A percentile compares a stretch with the other conserved stretches of the same genome.
These are phyloP conservation scores for Cardiocondyla obscurior DNA, from an alignment of 1,140 invertebrate species.

Conservation along the genomic window DNA sequence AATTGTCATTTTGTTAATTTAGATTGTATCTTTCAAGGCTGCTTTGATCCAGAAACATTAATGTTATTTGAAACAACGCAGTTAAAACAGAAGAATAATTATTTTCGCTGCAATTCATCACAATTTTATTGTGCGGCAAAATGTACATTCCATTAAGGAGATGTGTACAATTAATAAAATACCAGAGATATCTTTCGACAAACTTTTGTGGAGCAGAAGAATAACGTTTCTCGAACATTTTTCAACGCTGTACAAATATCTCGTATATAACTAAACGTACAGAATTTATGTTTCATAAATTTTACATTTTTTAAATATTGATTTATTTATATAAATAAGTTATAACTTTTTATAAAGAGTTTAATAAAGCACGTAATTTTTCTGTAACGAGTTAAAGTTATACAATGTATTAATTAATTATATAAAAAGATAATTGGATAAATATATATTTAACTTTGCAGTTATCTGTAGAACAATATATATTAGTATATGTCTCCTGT, in stretches of 20 bases:
- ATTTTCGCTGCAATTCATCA: conserved; percentile 49
- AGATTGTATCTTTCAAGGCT: not conserved
- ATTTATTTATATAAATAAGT: too few relatives aligned
- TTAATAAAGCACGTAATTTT: conserved; percentile 37
- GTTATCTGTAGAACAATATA: conserved; percentile 55
- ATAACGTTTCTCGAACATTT: conserved; percentile 52
- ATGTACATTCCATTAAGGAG: conserved; percentile 66
- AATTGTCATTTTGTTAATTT: too few relatives aligned
- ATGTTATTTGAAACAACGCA: not conserved
- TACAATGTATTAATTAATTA: conserved; percentile 44
- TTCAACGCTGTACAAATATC: conserved; percentile 42
- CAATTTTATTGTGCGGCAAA: conserved; percentile 72
- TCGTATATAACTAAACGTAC: not conserved
- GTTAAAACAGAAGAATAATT: not conserved
- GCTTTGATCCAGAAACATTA: not conserved
- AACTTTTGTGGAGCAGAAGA: conserved; percentile 53
- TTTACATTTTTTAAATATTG: conserved; percentile 8
- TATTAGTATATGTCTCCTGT: conserved; percentile 39
- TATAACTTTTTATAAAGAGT: conserved; percentile 41
- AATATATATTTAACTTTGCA: conserved; percentile 28
- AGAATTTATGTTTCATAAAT: conserved; percentile 32
- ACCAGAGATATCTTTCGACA: conserved; percentile 63
- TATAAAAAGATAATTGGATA: conserved; percentile 40
- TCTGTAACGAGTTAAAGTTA: conserved; percentile 40
- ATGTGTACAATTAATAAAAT: conserved; percentile 63